Evolutionary conservation across 2,113 vertebrate species (phyloP).

Genomic region (Promerops cafer): DNA sequence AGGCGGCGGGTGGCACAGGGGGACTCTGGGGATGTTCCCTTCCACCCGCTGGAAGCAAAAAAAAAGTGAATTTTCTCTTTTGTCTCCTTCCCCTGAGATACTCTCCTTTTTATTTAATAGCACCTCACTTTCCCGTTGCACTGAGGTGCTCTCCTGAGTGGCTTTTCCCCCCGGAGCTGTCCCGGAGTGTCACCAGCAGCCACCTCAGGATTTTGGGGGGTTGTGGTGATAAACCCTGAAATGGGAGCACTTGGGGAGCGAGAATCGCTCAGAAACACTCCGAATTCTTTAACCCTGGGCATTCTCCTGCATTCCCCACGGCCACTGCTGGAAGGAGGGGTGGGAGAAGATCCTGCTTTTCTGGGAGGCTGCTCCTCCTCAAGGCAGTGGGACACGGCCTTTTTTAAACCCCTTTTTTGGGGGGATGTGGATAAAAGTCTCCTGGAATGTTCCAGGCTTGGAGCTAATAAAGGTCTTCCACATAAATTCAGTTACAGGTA

Average conservation of each 20-base stretch:
- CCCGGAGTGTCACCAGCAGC: neutral
- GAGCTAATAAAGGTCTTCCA: neutral
- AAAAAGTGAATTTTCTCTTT: neutral
- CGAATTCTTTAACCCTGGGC: accelerated
- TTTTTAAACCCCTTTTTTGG: neutral
- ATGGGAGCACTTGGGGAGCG: accelerated
- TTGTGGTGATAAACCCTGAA: neutral
- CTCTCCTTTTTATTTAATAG: accelerated
- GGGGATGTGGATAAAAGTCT: neutral
- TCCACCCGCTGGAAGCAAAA: neutral
- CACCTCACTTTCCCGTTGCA: neutral
- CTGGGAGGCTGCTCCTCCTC: neutral
- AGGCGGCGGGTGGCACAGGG: neutral
- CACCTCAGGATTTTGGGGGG: neutral
- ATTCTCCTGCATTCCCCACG: accelerated
- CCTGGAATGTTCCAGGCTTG: slow-evolving; percentile 20
- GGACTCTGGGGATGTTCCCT: neutral
- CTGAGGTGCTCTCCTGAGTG: neutral
- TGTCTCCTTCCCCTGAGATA: neutral
- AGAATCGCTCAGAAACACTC: accelerated
- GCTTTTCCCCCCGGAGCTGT: neutral
- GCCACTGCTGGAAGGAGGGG: neutral
- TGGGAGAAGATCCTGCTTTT: neutral
- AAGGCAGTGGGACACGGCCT: accelerated
- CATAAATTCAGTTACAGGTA: neutral